Percentiles rank a stretch among this genome's conserved stretches.
Evolutionary conservation across 2,113 vertebrate genomes (phyloP).

Genomic region (Bucco capensis): DNA sequence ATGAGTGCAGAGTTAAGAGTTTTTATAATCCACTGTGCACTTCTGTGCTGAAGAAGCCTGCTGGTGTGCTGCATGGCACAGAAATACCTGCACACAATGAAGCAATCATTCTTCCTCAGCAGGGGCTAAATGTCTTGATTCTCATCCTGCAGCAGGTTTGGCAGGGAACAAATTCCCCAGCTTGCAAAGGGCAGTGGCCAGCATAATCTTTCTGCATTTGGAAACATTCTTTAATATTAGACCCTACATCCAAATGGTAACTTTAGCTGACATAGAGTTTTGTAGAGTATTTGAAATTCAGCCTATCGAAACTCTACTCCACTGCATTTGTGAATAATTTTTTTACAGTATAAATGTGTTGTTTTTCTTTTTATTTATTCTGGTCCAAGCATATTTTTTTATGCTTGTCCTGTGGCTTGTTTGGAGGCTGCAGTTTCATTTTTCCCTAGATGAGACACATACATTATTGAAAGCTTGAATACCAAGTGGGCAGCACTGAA

Average conservation of each 20-base stretch:
- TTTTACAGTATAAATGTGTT: constrained; percentile 25
- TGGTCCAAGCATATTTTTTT: neutral
- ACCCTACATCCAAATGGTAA: constrained; percentile 28
- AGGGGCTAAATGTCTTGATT: constrained; percentile 50
- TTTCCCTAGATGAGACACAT: neutral
- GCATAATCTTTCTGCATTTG: constrained; percentile 49
- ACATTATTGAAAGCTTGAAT: neutral
- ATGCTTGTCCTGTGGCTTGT: neutral
- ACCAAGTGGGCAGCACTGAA: neutral
- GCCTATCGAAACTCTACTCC: constrained; percentile 29
- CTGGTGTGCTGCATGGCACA: constrained; percentile 41
- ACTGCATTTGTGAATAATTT: constrained; percentile 38
- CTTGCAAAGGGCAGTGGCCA: constrained; percentile 43
- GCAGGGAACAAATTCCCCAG: constrained; percentile 32
- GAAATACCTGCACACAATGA: constrained; percentile 53
- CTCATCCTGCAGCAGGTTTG: constrained; percentile 48
- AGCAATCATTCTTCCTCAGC: constrained; percentile 50
- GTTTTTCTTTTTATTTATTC: constrained; percentile 33
- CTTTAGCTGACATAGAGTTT: constrained; percentile 50
- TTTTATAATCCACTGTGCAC: constrained; percentile 26
- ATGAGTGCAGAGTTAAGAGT: constrained; percentile 38
- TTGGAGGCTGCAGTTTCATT: neutral
- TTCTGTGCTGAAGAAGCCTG: constrained; percentile 47
- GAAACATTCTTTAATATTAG: constrained; percentile 50
- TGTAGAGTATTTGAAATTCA: constrained; percentile 50